Conservation (phyloP, 2,797 vertebrate species). For the Sparus aurata region DNA sequence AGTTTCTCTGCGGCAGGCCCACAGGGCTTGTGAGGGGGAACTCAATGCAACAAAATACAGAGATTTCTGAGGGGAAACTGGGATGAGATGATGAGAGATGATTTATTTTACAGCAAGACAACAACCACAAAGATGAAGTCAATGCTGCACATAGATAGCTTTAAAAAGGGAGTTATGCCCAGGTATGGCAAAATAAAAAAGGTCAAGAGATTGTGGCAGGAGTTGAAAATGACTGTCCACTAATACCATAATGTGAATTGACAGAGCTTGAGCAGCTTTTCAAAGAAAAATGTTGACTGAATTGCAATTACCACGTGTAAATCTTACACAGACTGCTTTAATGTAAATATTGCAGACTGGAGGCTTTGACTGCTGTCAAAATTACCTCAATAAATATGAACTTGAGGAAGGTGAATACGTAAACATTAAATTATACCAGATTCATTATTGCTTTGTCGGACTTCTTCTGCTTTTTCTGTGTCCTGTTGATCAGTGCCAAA, state of each 20-base stretch:
- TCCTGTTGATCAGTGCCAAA: neutral
- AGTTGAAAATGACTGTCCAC: neutral
- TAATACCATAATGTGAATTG: neutral
- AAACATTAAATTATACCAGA: neutral
- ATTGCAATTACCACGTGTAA: neutral
- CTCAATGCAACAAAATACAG: slow-evolving; percentile 5
- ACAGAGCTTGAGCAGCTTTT: neutral
- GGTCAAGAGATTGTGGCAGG: neutral
- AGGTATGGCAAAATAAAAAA: neutral
- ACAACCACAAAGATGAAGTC: slow-evolving; percentile 1
- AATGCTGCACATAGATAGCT: neutral
- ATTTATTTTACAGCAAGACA: slow-evolving; percentile 20
- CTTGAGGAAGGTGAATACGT: neutral
- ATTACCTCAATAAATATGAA: neutral
- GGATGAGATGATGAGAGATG: neutral
- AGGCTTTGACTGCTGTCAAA: neutral
- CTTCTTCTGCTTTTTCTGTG: neutral
- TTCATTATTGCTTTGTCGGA: neutral
- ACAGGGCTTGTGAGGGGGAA: neutral
- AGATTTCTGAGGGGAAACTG: slow-evolving; percentile 4
- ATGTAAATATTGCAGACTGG: neutral
- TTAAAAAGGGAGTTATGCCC: slow-evolving; percentile 4
- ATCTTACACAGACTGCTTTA: neutral
- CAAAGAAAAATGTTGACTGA: neutral
- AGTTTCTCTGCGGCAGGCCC: slow-evolving; percentile 1